phyloP scores from a whole-genome alignment of 2,888 invertebrate species.

The Ectobius pallidus region DNA sequence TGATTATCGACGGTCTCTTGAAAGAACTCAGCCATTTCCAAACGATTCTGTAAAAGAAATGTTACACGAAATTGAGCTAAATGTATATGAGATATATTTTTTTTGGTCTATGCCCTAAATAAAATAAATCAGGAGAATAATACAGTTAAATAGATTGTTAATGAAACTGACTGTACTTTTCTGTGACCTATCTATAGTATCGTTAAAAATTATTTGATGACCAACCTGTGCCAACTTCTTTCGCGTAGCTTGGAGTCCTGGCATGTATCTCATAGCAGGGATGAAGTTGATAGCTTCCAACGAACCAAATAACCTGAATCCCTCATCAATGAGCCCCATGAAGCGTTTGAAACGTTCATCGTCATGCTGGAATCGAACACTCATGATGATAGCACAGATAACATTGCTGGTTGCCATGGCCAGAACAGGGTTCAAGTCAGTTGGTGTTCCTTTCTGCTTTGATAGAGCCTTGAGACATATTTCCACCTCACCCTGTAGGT shows the following conservation, averaged over 20 bases:
- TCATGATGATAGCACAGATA: slow-evolving; percentile 90
- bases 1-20: slow-evolving; percentile 85
- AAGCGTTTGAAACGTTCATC: slow-evolving; percentile 79
- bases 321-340: slow-evolving; percentile 88
- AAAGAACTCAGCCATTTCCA: slow-evolving; percentile 85
- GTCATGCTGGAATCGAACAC: slow-evolving; percentile 79
- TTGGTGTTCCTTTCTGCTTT: slow-evolving; percentile 68
- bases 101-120: no score
- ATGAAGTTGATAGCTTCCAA: slow-evolving; percentile 84
- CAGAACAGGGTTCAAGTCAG: slow-evolving; percentile 76
- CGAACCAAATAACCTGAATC: slow-evolving; percentile 85
- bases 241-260: slow-evolving; percentile 59
- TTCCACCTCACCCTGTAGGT: slow-evolving; percentile 73
- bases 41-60: slow-evolving; percentile 65
- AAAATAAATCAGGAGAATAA: no score
- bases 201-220: no score
- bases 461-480: slow-evolving; percentile 71
- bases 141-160: no score
- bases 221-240: slow-evolving; percentile 62
- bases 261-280: slow-evolving; percentile 72
- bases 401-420: slow-evolving; percentile 88
- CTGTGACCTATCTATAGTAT: no score
- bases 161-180: no score
- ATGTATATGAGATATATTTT: background rate
- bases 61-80: background rate